A percentile compares a stretch with the other conserved stretches of the same genome.
Conservation (phyloP, 2,797 vertebrate genomes). For the Falco columbarius region DNA sequence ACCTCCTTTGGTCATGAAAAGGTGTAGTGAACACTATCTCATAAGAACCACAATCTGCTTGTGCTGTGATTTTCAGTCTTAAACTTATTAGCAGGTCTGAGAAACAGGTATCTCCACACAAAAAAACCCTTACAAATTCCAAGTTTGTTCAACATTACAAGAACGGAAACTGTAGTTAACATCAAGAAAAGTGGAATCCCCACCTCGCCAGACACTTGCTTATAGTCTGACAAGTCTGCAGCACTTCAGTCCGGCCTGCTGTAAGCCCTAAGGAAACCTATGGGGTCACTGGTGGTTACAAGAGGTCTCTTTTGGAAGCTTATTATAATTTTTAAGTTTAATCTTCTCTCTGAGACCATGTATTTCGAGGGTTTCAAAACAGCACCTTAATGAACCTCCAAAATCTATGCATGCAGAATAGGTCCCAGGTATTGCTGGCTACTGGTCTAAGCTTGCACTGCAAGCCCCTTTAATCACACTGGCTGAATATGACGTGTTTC, state of each 20-base stretch:
- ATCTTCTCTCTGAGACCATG: accelerated
- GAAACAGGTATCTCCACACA: accelerated
- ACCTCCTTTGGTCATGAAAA: neutral
- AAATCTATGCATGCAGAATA: accelerated
- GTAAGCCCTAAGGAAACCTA: neutral
- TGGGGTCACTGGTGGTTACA: neutral
- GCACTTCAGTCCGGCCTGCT: neutral
- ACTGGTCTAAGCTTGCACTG: neutral
- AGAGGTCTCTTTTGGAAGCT: neutral
- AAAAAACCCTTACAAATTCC: neutral
- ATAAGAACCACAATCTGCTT: neutral
- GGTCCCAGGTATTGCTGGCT: neutral
- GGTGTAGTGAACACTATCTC: accelerated
- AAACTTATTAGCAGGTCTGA: neutral
- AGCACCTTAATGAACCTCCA: neutral
- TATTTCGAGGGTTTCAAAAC: neutral
- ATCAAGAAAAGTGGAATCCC: neutral
- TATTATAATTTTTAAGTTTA: neutral
- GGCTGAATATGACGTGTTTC: neutral
- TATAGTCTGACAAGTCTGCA: neutral
- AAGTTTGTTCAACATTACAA: neutral
- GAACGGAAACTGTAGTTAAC: neutral
- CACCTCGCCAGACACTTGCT: neutral
- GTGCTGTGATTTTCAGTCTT: neutral
- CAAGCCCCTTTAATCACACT: neutral